Conservation (phyloP, 2,797 vertebrate genomes). For the Odontamblyopus rebecca region DNA sequence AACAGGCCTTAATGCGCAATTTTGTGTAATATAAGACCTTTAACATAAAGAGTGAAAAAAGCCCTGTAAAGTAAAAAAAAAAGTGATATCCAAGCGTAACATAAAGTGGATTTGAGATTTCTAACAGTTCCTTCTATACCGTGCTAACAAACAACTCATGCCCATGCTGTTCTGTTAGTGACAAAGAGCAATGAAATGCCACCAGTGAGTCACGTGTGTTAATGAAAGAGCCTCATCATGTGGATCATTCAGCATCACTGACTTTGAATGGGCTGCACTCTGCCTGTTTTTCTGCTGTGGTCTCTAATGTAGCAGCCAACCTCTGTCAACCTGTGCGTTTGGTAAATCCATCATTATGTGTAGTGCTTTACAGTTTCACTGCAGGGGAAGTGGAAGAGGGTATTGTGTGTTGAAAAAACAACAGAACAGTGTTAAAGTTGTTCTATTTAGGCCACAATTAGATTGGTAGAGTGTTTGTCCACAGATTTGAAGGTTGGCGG, state of each 20-base stretch:
- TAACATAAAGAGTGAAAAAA: not conserved
- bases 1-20: no score
- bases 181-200: slow-evolving; percentile 4
- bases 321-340: not conserved
- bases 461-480: no score
- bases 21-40: no score
- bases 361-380: not conserved
- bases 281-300: not conserved
- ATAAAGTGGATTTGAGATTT: not conserved
- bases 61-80: not conserved
- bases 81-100: not conserved
- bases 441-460: no score
- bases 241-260: not conserved
- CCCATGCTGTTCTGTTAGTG: not conserved
- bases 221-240: slow-evolving; percentile 2
- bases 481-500: no score
- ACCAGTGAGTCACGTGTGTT: slow-evolving; percentile 4
- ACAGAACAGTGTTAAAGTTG: no score
- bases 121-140: not conserved
- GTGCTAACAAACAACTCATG: not conserved
- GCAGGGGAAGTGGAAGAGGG: not conserved
- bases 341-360: not conserved
- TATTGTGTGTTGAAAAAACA: no score
- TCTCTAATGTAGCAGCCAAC: no score
- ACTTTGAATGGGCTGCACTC: not conserved